Conservation (phyloP, 2,797 vertebrate species). For the Hylomyscus alleni region DNA sequence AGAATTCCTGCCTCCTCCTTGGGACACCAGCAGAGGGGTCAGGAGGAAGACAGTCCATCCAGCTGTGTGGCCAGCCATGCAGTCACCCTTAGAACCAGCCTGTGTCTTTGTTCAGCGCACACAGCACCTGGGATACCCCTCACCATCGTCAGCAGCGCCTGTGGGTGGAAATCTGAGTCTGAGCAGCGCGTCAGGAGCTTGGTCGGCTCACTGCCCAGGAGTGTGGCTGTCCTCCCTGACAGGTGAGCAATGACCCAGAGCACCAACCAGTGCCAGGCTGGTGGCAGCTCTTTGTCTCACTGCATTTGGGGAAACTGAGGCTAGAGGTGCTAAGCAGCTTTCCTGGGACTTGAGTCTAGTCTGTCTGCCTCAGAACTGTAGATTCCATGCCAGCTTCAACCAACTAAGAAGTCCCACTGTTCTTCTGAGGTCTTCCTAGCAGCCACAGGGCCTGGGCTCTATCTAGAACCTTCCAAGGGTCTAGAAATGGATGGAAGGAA, state of each 20-base stretch:
- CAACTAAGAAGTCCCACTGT: rapidly evolving
- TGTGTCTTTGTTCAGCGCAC: not conserved
- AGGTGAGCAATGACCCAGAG: rapidly evolving
- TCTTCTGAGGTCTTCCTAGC: not conserved
- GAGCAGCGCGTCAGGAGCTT: not conserved
- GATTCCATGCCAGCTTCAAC: rapidly evolving
- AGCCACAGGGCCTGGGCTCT: too few species aligned
- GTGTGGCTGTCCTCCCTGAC: not conserved
- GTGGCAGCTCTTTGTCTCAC: too few species aligned
- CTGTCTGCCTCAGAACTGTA: not conserved
- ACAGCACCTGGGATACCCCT: not conserved
- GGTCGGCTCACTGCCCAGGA: not conserved
- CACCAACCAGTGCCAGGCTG: rapidly evolving
- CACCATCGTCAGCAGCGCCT: slow-evolving; percentile 18
- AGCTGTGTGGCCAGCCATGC: slow-evolving; percentile 57
- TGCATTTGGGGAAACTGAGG: not conserved
- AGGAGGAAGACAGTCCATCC: slow-evolving; percentile 71
- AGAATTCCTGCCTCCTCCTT: slow-evolving; percentile 73
- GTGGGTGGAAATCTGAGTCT: not conserved
- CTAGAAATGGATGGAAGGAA: not conserved
- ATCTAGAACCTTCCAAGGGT: not conserved
- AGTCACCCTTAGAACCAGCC: not conserved
- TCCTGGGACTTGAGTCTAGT: not conserved
- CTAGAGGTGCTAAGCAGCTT: rapidly evolving
- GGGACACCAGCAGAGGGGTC: slow-evolving; percentile 21